phyloP scores from a whole-genome alignment of 2,888 invertebrate genomes.

The Nomada ferruginata region DNA sequence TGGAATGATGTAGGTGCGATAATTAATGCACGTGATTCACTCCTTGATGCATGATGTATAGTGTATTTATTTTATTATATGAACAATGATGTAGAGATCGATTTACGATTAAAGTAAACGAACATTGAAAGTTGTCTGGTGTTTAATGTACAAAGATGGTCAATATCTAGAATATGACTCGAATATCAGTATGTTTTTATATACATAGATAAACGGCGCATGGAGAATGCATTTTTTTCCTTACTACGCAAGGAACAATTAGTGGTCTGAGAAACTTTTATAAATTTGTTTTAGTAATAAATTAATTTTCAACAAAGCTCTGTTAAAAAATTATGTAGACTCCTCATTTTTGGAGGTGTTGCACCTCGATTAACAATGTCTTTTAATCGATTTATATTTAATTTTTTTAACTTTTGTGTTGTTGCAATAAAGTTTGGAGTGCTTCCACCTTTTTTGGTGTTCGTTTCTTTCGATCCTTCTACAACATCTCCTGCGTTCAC shows the following conservation, averaged over 20 bases:
- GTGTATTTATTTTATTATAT: constrained; percentile 61
- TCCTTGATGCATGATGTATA: constrained; percentile 41
- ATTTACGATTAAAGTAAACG: constrained; percentile 44
- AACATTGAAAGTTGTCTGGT: constrained; percentile 37
- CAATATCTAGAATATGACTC: not conserved
- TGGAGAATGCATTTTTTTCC: constrained; percentile 21
- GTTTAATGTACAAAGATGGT: constrained; percentile 38
- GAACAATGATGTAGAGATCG: constrained; percentile 50
- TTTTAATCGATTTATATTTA: constrained; percentile 76
- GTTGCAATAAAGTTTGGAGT: constrained; percentile 60
- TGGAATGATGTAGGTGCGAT: constrained; percentile 85
- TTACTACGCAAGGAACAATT: constrained; percentile 2
- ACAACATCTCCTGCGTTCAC: constrained; percentile 15
- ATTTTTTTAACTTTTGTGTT: constrained; percentile 69
- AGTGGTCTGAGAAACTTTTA: constrained; percentile 26
- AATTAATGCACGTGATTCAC: constrained; percentile 10
- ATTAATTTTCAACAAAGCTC: constrained; percentile 66
- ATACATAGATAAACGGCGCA: constrained; percentile 12
- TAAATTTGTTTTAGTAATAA: constrained; percentile 47
- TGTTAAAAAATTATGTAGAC: constrained; percentile 77
- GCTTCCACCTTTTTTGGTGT: constrained; percentile 45
- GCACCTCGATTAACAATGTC: constrained; percentile 69
- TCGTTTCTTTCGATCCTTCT: constrained; percentile 26
- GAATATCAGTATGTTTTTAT: constrained; percentile 8
- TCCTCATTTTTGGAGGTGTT: constrained; percentile 70